Percentiles rank a stretch among this genome's conserved stretches.
Evolutionary conservation across 2,797 vertebrate species (phyloP).

Genomic region (Cossypha niveicapilla): DNA sequence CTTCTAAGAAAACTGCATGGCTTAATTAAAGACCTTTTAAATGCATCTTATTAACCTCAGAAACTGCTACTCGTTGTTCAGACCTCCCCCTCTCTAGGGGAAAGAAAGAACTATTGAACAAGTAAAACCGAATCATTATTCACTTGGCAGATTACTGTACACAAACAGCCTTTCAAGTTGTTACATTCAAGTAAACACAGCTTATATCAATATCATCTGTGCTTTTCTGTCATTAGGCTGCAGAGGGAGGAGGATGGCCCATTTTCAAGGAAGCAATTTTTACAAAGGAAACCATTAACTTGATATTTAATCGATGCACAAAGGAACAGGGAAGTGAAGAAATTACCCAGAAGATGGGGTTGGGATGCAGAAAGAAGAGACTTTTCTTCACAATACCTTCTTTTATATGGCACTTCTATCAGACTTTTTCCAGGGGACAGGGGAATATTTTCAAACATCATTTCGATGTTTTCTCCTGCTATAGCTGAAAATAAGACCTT

Average conservation of each 20-base stretch:
- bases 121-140: neutral
- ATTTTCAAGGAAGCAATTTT: constrained; percentile 11
- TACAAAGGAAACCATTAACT: neutral
- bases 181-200: neutral
- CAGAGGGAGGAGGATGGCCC: neutral
- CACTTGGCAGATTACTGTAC: neutral
- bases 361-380: neutral
- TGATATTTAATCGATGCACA: neutral
- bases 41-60: neutral
- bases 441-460: neutral
- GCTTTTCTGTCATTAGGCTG: neutral
- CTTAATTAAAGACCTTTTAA: neutral
- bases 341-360: neutral
- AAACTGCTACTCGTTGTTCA: neutral
- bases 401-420: neutral
- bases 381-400: neutral
- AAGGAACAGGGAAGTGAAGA: neutral
- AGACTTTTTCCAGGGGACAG: neutral
- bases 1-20: neutral
- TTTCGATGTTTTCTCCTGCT: neutral
- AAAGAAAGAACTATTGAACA: neutral
- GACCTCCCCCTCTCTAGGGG: neutral
- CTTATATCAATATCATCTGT: neutral
- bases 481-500: neutral
- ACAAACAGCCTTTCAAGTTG: neutral